Evolutionary conservation across 2,888 invertebrate genomes (phyloP).

Genomic region (Allolobophora icterica): DNA sequence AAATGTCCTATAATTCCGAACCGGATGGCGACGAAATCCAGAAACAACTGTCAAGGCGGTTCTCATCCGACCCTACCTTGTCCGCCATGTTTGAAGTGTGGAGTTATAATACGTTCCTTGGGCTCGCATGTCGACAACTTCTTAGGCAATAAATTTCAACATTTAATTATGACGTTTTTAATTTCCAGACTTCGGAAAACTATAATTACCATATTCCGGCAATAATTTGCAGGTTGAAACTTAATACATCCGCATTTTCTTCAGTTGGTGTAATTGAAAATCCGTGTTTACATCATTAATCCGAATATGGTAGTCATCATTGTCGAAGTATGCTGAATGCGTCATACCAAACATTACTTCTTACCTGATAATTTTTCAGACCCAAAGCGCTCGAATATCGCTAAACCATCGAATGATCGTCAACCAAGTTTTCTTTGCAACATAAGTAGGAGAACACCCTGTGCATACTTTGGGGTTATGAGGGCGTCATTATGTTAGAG

Average conservation of each 20-base stretch:
- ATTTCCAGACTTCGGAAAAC: not conserved
- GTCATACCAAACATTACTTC: no score
- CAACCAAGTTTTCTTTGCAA: no score
- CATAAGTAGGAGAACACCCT: no score
- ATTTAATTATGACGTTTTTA: not conserved
- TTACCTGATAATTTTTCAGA: no score
- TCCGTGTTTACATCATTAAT: no score
- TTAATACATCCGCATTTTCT: not conserved
- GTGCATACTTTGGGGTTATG: no score
- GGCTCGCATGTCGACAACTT: not conserved
- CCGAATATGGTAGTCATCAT: no score
- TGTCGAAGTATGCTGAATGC: no score
- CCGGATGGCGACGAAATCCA: constrained; percentile 8
- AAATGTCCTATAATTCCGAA: constrained; percentile 15
- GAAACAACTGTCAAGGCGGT: not conserved
- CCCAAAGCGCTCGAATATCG: no score
- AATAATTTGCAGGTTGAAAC: not conserved
- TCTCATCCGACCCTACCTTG: constrained; percentile 11
- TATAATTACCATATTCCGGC: not conserved
- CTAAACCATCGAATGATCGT: no score
- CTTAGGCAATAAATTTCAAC: no score
- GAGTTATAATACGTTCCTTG: not conserved
- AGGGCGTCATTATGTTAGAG: no score
- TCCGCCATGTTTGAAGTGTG: constrained; percentile 20
- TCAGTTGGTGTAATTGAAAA: not conserved